These are phyloP conservation scores for Brenthis hecate DNA, from an alignment of 2,888 invertebrate genomes.

Conservation along the genomic window DNA sequence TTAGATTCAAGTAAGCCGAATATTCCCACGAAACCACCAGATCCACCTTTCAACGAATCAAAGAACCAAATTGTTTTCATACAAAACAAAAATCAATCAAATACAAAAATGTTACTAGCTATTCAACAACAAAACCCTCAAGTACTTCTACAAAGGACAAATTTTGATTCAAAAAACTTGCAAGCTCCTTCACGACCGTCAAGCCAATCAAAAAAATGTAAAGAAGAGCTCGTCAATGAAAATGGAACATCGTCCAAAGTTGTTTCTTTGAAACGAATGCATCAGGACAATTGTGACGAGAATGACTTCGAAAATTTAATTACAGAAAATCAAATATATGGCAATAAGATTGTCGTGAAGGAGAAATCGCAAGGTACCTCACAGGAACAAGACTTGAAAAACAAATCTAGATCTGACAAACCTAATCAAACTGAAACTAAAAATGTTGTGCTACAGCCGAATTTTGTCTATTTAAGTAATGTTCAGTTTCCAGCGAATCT, in stretches of 20 bases:
- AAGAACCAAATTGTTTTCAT: slow-evolving; percentile 72
- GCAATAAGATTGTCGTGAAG: slow-evolving; percentile 81
- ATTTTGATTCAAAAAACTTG: slow-evolving; percentile 73
- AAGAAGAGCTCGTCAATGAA: slow-evolving; percentile 65
- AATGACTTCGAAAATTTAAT: slow-evolving; percentile 81
- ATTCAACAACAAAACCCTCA: slow-evolving; percentile 70
- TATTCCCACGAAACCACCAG: slow-evolving; percentile 58
- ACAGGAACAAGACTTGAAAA: slow-evolving; percentile 70
- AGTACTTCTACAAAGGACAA: slow-evolving; percentile 66
- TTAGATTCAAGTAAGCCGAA: slow-evolving; percentile 57
- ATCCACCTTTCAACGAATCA: slow-evolving; percentile 58
- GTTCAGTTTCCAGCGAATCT: slow-evolving; percentile 73
- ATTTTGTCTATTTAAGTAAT: slow-evolving; percentile 73
- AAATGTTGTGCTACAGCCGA: slow-evolving; percentile 70
- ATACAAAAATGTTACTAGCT: slow-evolving; percentile 68
- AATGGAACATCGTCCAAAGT: slow-evolving; percentile 67
- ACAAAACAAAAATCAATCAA: slow-evolving; percentile 64
- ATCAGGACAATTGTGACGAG: slow-evolving; percentile 77
- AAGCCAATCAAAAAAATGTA: slow-evolving; percentile 68
- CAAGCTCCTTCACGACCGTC: slow-evolving; percentile 77
- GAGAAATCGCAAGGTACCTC: slow-evolving; percentile 73
- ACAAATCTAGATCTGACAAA: slow-evolving; percentile 56
- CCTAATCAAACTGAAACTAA: slow-evolving; percentile 56
- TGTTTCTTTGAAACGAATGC: slow-evolving; percentile 73
- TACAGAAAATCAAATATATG: slow-evolving; percentile 80